These are phyloP conservation scores for Antennarius maculatus DNA, from an alignment of 2,797 vertebrate species.

Conservation along the genomic window DNA sequence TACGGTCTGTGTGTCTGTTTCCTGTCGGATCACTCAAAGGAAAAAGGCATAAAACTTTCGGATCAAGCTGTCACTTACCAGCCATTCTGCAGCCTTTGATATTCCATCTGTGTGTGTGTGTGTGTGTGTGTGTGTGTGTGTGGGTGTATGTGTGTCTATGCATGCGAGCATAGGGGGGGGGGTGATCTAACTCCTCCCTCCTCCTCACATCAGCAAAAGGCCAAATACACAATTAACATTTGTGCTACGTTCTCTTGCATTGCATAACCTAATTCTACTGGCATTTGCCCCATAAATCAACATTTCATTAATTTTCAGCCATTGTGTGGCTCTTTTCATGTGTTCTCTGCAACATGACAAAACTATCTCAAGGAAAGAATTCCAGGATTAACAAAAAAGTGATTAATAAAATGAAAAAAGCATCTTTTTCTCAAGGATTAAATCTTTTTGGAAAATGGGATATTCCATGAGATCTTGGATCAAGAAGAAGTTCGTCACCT, in stretches of 20 bases:
- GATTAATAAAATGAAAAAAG: background rate
- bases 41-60: constrained; percentile 58
- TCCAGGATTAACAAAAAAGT: background rate
- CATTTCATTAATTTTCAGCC: constrained; percentile 22
- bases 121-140: constrained; percentile 2
- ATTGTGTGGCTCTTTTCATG: background rate
- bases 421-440: background rate
- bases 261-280: constrained; percentile 44
- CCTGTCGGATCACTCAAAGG: constrained; percentile 63
- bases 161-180: constrained; percentile 5
- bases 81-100: constrained; percentile 43
- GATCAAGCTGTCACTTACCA: constrained; percentile 62
- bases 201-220: constrained; percentile 52
- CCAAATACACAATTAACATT: constrained; percentile 63
- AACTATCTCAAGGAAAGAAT: background rate
- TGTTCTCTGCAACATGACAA: no score
- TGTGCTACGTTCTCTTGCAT: constrained; percentile 26
- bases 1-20: constrained; percentile 65
- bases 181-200: constrained; percentile 12
- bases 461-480: constrained; percentile 5
- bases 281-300: constrained; percentile 43
- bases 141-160: background rate
- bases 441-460: constrained; percentile 1
- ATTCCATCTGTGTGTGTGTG: constrained; percentile 21
- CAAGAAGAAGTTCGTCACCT: constrained; percentile 22